These are phyloP conservation scores for Erpornis zantholeuca DNA, from an alignment of 2,113 vertebrate species.

Conservation along the genomic window DNA sequence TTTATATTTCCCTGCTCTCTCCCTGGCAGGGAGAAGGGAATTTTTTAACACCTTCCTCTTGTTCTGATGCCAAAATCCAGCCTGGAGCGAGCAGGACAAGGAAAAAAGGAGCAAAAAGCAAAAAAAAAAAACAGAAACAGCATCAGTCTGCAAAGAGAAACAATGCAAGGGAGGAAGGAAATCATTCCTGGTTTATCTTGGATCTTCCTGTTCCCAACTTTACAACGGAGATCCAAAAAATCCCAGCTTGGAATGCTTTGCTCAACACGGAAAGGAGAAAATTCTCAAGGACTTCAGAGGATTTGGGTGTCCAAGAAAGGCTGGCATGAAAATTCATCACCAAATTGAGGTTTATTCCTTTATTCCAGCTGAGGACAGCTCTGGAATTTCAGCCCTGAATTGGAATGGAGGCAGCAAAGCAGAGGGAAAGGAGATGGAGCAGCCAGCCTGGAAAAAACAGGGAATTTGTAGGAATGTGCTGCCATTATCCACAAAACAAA, in stretches of 20 bases:
- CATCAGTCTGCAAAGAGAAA: background rate
- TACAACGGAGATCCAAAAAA: background rate
- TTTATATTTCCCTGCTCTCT: background rate
- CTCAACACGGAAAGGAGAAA: background rate
- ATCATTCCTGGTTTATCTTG: background rate
- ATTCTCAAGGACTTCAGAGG: background rate
- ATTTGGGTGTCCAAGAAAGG: background rate
- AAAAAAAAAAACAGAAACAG: background rate
- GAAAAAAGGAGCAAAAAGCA: background rate
- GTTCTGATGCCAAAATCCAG: background rate
- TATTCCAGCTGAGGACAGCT: background rate
- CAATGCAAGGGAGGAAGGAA: fast-evolving
- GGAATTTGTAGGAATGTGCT: background rate
- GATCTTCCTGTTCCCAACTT: background rate
- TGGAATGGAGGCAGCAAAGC: background rate
- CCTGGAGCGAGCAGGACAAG: fast-evolving
- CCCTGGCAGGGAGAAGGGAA: background rate
- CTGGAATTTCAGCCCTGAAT: background rate
- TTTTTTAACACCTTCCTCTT: background rate
- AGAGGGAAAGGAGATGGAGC: background rate
- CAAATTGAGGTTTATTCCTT: background rate
- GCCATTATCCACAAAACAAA: background rate
- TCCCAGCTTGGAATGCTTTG: fast-evolving
- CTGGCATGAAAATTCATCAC: background rate
- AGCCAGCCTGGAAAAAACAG: background rate